Conservation (phyloP, 2,888 invertebrate species). For the Amphipyra tragopoginis region DNA sequence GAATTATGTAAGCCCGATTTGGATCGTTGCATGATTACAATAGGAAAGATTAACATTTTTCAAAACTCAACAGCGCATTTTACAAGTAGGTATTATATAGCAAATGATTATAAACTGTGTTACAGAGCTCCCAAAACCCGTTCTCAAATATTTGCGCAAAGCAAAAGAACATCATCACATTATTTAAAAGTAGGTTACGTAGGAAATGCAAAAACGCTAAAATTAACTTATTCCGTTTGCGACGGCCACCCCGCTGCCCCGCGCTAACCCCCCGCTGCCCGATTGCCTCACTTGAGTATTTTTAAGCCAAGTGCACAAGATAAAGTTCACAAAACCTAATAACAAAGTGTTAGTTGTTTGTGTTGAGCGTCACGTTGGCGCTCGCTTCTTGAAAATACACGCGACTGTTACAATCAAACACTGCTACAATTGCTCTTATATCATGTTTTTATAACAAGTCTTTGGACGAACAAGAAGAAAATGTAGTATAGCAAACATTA, state of each 20-base stretch:
- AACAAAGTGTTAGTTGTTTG: slow-evolving; percentile 36
- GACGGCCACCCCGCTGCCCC: neutral
- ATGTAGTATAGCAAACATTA: no score
- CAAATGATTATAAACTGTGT: no score
- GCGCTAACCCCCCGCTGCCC: neutral
- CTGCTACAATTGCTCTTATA: slow-evolving; percentile 8
- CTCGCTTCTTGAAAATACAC: slow-evolving; percentile 2
- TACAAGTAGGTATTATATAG: no score
- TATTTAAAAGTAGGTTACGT: neutral
- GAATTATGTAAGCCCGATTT: neutral
- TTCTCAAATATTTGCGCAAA: no score
- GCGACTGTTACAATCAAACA: neutral
- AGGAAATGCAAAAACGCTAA: slow-evolving; percentile 19
- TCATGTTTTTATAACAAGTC: slow-evolving; percentile 1
- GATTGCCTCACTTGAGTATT: slow-evolving; percentile 18
- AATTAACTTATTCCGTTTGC: slow-evolving; percentile 23
- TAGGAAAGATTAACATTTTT: neutral
- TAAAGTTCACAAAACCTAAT: slow-evolving; percentile 39
- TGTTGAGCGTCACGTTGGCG: slow-evolving; percentile 16
- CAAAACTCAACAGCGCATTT: no score
- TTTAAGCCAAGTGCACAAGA: slow-evolving; percentile 33
- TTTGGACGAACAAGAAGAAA: no score
- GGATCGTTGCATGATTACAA: neutral
- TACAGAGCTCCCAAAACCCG: no score
- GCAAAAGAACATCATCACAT: no score